phyloP scores from a whole-genome alignment of 2,113 vertebrate genomes.

The Psittacula cyanocephala region DNA sequence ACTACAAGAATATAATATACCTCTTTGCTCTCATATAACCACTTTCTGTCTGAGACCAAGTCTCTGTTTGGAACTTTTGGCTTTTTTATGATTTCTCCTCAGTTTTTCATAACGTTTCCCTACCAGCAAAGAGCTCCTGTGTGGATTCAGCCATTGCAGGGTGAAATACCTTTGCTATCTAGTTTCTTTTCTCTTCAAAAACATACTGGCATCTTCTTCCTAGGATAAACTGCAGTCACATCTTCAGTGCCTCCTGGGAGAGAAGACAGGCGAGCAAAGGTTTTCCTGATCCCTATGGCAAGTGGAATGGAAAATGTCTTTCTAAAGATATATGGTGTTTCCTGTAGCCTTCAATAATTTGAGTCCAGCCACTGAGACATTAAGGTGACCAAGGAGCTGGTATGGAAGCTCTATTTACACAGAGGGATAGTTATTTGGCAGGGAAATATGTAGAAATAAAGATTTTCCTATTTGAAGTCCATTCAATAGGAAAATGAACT shows the following conservation, averaged over 20 bases:
- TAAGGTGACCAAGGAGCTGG: not conserved
- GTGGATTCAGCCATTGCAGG: not conserved
- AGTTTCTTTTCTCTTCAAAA: not conserved
- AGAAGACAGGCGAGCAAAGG: not conserved
- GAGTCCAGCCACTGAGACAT: not conserved
- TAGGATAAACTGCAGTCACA: not conserved
- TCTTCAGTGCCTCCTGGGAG: not conserved
- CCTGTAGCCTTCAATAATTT: not conserved
- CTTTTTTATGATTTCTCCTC: not conserved
- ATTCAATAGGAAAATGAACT: not conserved
- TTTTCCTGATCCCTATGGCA: not conserved
- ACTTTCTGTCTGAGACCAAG: not conserved
- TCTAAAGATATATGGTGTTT: not conserved
- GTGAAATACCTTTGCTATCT: not conserved
- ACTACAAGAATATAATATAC: constrained; percentile 1
- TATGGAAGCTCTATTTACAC: not conserved
- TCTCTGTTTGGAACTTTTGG: not conserved
- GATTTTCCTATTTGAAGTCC: not conserved
- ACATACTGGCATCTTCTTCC: not conserved
- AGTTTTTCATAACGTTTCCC: not conserved
- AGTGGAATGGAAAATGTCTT: not conserved
- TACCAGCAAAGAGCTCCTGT: not conserved
- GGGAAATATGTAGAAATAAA: not conserved
- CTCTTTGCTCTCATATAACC: not conserved
- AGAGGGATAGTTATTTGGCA: not conserved